A percentile compares a stretch with the other conserved stretches of the same genome.
phyloP scores from a whole-genome alignment of 1,140 invertebrate genomes.

The Lanistes nyassanus region DNA sequence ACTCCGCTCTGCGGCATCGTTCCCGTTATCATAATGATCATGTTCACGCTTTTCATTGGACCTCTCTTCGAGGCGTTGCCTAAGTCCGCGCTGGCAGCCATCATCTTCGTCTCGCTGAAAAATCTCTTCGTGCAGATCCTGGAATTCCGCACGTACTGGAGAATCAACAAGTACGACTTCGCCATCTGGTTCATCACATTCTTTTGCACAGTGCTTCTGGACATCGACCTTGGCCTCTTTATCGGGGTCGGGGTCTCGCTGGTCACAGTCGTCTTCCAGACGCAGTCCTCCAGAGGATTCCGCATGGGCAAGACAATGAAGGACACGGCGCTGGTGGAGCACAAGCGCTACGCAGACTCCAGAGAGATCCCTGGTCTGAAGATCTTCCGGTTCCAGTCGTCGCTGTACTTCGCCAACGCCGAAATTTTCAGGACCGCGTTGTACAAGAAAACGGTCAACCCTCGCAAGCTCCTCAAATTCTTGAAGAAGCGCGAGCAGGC shows the following conservation, averaged over 20 bases:
- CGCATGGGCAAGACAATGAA: constrained; percentile 40
- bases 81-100: constrained; percentile 63
- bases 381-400: constrained; percentile 68
- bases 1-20: constrained; percentile 61
- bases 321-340: constrained; percentile 34
- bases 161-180: constrained; percentile 62
- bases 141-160: constrained; percentile 58
- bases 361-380: constrained; percentile 60
- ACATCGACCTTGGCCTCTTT: constrained; percentile 60
- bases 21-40: constrained; percentile 64
- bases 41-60: constrained; percentile 69
- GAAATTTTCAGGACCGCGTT: constrained; percentile 65
- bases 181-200: constrained; percentile 63
- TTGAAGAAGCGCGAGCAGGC: constrained; percentile 54
- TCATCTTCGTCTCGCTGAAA: constrained; percentile 62
- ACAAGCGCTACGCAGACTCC: constrained; percentile 33
- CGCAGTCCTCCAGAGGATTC: constrained; percentile 57
- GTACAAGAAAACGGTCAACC: constrained; percentile 53
- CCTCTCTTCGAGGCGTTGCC: constrained; percentile 64
- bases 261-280: constrained; percentile 61
- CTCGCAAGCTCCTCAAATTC: constrained; percentile 54
- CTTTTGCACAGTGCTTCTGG: constrained; percentile 57
- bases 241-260: constrained; percentile 59
- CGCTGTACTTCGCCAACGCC: constrained; percentile 69
- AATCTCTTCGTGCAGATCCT: constrained; percentile 55